Percentiles rank a stretch among this genome's conserved stretches.
These are phyloP conservation scores for Tachystola acroxantha DNA, from an alignment of 2,888 invertebrate species.

Conservation along the genomic window DNA sequence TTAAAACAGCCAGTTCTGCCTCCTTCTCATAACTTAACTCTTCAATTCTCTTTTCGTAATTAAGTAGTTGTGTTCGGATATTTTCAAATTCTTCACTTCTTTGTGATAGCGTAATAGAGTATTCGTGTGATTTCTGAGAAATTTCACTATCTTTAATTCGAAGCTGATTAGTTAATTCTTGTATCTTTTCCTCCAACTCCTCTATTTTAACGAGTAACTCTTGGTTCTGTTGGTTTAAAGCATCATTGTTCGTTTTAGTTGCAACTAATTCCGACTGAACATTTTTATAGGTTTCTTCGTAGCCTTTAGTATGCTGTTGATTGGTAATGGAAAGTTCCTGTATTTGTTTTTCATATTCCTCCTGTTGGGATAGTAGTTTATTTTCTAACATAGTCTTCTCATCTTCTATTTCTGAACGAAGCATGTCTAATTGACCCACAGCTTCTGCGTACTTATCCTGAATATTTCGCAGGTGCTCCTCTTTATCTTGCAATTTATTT, in stretches of 20 bases:
- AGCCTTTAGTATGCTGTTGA: conserved; percentile 29
- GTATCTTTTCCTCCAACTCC: conserved; percentile 32
- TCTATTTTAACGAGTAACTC: conserved; percentile 33
- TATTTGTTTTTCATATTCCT: conserved; percentile 61
- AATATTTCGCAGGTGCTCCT: conserved; percentile 53
- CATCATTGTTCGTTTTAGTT: conserved; percentile 37
- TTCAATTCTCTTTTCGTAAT: conserved; percentile 63
- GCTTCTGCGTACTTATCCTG: conserved; percentile 63
- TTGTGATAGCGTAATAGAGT: conserved; percentile 42
- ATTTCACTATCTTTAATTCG: conserved; percentile 58
- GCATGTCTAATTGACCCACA: conserved; percentile 55
- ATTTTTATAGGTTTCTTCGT: conserved; percentile 35
- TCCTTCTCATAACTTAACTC: conserved; percentile 74
- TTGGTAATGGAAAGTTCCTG: conserved; percentile 40
- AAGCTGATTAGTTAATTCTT: conserved; percentile 45
- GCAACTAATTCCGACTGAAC: conserved; percentile 40
- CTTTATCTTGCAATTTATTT: conserved; percentile 64
- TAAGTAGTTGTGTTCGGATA: conserved; percentile 51
- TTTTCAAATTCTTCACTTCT: conserved; percentile 65
- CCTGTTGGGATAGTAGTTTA: conserved; percentile 60
- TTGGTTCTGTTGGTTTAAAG: conserved; percentile 36
- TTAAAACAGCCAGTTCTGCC: conserved; percentile 71
- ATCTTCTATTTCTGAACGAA: conserved; percentile 68
- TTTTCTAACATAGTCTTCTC: conserved; percentile 63
- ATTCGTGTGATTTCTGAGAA: conserved; percentile 59